A percentile compares a stretch with the other conserved stretches of the same genome.
Conservation (phyloP, 1,140 invertebrate species). For the Heliconius hewitsoni region DNA sequence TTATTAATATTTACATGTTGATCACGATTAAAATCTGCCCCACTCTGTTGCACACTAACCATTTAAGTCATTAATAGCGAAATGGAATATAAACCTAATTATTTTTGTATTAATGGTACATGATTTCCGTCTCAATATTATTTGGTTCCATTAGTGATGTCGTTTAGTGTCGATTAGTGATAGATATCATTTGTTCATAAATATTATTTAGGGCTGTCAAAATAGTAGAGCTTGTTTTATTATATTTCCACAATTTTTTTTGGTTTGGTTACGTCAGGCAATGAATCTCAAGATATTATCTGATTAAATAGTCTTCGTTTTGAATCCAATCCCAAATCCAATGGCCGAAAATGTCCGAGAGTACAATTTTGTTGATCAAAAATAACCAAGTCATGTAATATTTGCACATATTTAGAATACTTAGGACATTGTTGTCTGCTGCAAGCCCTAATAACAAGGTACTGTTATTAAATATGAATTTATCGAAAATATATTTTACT, state of each 20-base stretch:
- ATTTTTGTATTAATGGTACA: not conserved
- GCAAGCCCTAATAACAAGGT: not conserved
- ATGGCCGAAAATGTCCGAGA: no score
- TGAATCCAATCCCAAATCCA: no score
- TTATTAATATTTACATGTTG: no score
- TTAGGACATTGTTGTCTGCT: not conserved
- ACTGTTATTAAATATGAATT: constrained; percentile 3
- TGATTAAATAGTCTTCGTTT: no score
- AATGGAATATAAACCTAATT: no score
- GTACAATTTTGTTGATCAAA: no score
- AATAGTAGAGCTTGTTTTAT: not conserved
- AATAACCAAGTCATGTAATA: no score
- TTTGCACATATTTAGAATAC: no score
- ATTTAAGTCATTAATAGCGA: no score
- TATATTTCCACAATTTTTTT: not conserved
- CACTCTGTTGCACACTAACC: no score
- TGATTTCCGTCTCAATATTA: not conserved
- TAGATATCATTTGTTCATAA: not conserved
- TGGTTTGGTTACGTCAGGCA: not conserved
- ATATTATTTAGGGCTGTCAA: not conserved
- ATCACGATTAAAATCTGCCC: no score
- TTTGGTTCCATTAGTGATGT: not conserved
- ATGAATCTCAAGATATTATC: no score
- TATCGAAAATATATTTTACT: not conserved
- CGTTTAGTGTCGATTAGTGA: not conserved